These are phyloP conservation scores for Goniozus legneri DNA, from an alignment of 1,140 invertebrate species.

Conservation along the genomic window DNA sequence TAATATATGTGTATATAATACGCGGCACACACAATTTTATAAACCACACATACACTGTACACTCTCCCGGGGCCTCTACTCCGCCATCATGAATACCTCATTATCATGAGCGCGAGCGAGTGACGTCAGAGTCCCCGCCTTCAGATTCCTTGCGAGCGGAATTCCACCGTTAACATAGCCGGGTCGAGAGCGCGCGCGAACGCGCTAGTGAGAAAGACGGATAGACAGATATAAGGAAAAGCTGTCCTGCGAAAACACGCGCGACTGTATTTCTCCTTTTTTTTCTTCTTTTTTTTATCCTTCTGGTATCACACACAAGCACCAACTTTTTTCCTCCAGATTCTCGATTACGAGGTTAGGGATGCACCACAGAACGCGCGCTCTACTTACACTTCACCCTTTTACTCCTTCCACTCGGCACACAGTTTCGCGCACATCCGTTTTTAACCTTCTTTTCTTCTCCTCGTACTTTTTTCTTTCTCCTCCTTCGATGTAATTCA, in stretches of 20 bases:
- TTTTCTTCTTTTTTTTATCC: conserved; percentile 1
- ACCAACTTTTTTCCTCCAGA: too few relatives aligned
- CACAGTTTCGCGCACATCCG: conserved; percentile 10
- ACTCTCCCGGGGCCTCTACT: conserved; percentile 51
- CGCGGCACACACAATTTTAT: not conserved
- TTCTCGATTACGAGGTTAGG: too few relatives aligned
- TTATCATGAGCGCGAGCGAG: conserved; percentile 70
- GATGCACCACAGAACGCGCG: too few relatives aligned
- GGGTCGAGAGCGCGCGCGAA: conserved; percentile 5
- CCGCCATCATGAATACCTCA: conserved; percentile 82
- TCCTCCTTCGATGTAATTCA: too few relatives aligned
- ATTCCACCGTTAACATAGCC: conserved; percentile 61
- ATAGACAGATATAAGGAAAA: too few relatives aligned
- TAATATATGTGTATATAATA: not conserved
- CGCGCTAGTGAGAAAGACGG: not conserved
- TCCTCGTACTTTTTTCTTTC: conserved; percentile 1
- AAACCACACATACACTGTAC: not conserved
- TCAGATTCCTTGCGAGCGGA: conserved; percentile 69
- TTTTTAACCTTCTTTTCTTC: conserved; percentile 10
- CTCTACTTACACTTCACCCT: conserved; percentile 22
- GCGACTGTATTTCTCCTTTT: not conserved
- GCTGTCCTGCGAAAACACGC: too few relatives aligned
- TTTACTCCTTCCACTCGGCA: conserved; percentile 11
- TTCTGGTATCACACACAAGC: too few relatives aligned
- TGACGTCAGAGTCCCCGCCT: conserved; percentile 69